Evolutionary conservation across 2,113 vertebrate genomes (phyloP).

Genomic region (Psittacula cyanocephala): DNA sequence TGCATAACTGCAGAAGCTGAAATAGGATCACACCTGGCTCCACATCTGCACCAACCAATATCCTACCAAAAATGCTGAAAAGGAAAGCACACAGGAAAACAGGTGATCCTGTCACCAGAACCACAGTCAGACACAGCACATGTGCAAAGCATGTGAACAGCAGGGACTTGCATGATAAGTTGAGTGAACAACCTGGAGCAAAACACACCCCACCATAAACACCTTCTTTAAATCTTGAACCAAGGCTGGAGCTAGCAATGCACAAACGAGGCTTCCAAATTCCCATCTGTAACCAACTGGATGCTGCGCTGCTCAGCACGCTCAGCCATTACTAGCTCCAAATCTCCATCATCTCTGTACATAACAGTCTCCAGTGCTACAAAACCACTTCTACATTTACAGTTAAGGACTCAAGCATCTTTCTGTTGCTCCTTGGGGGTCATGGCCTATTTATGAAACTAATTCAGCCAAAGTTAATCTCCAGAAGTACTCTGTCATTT

Average conservation of each 20-base stretch:
- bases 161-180: fast-evolving
- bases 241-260: not conserved
- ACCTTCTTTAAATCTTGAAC: not conserved
- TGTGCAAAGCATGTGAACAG: not conserved
- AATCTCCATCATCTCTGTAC: not conserved
- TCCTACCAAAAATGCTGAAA: not conserved
- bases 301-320: not conserved
- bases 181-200: not conserved
- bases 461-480: not conserved
- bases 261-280: not conserved
- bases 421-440: not conserved
- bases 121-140: not conserved
- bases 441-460: not conserved
- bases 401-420: not conserved
- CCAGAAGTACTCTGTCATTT: not conserved
- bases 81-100: not conserved
- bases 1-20: not conserved
- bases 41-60: not conserved
- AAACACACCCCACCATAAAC: not conserved
- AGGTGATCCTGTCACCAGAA: not conserved
- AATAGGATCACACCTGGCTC: not conserved
- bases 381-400: not conserved
- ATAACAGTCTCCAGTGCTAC: not conserved
- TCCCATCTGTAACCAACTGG: not conserved
- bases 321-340: not conserved